Base-by-base conservation (phyloP, 2,888 invertebrate genomes). In the Stramonita haemastoma region DNA sequence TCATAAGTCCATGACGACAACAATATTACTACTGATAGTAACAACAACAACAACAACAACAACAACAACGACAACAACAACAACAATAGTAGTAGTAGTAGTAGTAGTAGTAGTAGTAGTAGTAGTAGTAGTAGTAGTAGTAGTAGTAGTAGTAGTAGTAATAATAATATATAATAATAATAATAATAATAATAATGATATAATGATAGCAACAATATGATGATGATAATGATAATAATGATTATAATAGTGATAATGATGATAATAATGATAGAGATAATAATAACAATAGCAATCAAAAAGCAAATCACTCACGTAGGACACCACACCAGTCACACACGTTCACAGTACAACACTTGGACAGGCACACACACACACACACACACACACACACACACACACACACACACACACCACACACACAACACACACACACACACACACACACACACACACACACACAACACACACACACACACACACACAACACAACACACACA, bases 341-440 rank as follows among this genome's bases (percentile, higher is more conserved):
- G 26, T 26, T 26, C 29, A 77, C 73, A 77, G 26, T 26, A 22
- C 22, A 22, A n/a, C 73, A 77, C 73, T 26, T 29, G n/a, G 6
- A 73, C 73, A 73, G 26, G 26, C n/a, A 73, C 73, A 73, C 73
- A 0, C 73, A 73, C 73, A 73, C 73, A n/a, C 73, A 73, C 73
- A 73, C 73, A 73, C 73, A 73, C 73, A n/a, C 73, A 32, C 66
- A 34, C 34, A 79, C 32, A 79, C 34, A 79, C 79, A 79, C 79
- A 79, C 79, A 34, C 79, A 79, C 79, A 34, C 79, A 34, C 79
- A 79, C 32, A 0, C 8, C n/a, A 22, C 73, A n/a, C 29, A n/a
- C 60, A 1, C 60, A 8, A 1, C 73, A 73, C 73, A 22, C 73
- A 22, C 73, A 73, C 73, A 22, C 29, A 22, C n/a, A 73, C n/a